Conservation (phyloP, 37 sponge, comb jelly and placozoan genomes). For the Mnemiopsis leidyi region DNA sequence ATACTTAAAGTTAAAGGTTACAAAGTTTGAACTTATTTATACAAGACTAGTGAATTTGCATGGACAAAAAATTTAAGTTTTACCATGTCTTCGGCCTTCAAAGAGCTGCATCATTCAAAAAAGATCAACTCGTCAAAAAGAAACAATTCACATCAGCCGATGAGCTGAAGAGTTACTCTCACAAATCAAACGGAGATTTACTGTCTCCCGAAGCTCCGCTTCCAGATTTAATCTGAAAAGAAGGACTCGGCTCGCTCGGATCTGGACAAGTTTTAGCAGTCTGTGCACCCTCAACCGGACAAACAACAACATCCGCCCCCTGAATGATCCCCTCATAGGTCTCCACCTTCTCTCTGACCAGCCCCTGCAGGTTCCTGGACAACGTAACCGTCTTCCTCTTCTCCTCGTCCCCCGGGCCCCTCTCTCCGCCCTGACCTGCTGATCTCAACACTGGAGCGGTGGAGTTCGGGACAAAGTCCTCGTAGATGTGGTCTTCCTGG, state of each 20-base stretch:
- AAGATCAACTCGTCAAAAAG: too few species aligned
- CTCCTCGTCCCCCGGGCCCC: not conserved
- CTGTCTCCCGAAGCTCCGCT: not conserved
- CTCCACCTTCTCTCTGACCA: slow-evolving; percentile 46
- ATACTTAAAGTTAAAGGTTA: too few species aligned
- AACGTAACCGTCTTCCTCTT: not conserved
- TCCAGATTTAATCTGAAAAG: slow-evolving; percentile 4
- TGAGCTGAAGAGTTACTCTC: too few species aligned
- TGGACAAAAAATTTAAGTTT: too few species aligned
- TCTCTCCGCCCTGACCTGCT: not conserved
- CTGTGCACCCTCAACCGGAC: not conserved
- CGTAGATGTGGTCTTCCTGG: slow-evolving; percentile 40
- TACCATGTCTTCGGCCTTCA: too few species aligned
- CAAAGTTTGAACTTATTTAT: too few species aligned
- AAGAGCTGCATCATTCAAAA: too few species aligned
- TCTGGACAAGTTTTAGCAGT: not conserved
- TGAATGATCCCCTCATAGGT: slow-evolving; percentile 23
- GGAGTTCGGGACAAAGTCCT: not conserved
- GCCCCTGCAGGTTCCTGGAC: not conserved
- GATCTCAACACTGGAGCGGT: not conserved
- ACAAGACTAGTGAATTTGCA: too few species aligned
- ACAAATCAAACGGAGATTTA: slow-evolving; percentile 11
- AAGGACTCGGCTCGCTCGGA: not conserved
- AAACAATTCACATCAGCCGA: too few species aligned
- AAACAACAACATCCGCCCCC: not conserved